Evolutionary conservation across 2,888 invertebrate genomes (phyloP), one percentile per base, ranked within the genome.

Genomic region (Hemithea aestivaria): DNA sequence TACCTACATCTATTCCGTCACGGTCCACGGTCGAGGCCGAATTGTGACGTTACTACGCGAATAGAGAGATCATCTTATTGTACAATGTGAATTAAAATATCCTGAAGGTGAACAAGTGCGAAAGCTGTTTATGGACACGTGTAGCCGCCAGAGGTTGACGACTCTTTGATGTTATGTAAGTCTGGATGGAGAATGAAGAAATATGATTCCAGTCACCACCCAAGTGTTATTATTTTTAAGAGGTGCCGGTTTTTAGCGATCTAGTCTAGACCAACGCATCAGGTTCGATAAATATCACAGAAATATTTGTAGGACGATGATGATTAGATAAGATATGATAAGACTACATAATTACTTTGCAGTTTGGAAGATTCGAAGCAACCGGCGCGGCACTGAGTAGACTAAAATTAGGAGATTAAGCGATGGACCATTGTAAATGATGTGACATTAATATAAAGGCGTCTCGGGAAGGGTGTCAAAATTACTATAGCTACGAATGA

Each of bases 1-100:
- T 79, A 74, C 72, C 77, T 76, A 73, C 72, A 70, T 70, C 69
- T 70, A 48, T 42, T 45, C 39, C 36, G 62, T 66, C 73, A 74
- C 71, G 76, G 76, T 69, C 74, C 74, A 75, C 71, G 76, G 77
- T 69, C 74, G 69, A 77, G 78, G 79, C 57, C 71, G 39, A 58
- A 51, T 50, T 52, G 57, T 71, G 64, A 70, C 62, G 62, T 57
- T 53, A 58, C 45, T 7, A 37, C 29, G 24, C 25, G 8, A 16
- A 32, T 33, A 26, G 31, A 26, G 22, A n/a, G 26, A 7, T 28
- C 26, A 33, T 33, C 27, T 32, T 25, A 22, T 47, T 31, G 45
- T 46, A 35, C 34, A 10, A 28, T 5, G 20, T 12, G 29, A 16
- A 26, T 22, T 8, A 30, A 32, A 27, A 27, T 35, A 26, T 29